Conservation (phyloP, 2,888 invertebrate genomes). For the Eugnorisma glareosa region DNA sequence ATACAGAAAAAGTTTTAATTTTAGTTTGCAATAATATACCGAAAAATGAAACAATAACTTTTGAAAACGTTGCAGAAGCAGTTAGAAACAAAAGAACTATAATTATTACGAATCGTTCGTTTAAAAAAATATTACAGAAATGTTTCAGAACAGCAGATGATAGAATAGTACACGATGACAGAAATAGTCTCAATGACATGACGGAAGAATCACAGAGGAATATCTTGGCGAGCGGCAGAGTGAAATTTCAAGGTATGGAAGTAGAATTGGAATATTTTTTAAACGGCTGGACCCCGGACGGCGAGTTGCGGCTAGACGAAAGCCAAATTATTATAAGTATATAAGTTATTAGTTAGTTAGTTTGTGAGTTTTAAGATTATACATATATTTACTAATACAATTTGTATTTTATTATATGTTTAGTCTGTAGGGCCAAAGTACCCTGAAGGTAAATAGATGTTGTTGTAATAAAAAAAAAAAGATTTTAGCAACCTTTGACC, state of each 20-base stretch:
- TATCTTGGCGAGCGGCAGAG: background rate
- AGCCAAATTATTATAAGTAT: too few relatives aligned
- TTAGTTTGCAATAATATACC: background rate
- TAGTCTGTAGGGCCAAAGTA: too few relatives aligned
- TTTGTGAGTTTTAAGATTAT: too few relatives aligned
- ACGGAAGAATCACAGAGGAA: background rate
- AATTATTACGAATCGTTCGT: background rate
- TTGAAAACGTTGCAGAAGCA: slow-evolving; percentile 1
- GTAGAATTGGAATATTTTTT: background rate
- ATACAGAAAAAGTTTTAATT: slow-evolving; percentile 2
- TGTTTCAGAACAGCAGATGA: slow-evolving; percentile 1
- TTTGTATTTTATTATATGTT: too few relatives aligned
- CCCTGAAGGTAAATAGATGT: too few relatives aligned
- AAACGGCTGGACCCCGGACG: background rate
- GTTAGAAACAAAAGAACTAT: slow-evolving; percentile 3
- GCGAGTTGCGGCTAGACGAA: too few relatives aligned
- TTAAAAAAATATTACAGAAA: background rate
- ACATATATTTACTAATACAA: too few relatives aligned
- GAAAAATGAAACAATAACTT: background rate
- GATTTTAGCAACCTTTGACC: too few relatives aligned
- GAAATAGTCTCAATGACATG: slow-evolving; percentile 11
- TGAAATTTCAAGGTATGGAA: background rate
- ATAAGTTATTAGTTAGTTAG: too few relatives aligned
- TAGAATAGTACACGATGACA: background rate
- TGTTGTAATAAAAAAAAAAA: too few relatives aligned